Evolutionary conservation across 1,140 invertebrate species (phyloP).

Genomic region (Aphelenchoides avenae): DNA sequence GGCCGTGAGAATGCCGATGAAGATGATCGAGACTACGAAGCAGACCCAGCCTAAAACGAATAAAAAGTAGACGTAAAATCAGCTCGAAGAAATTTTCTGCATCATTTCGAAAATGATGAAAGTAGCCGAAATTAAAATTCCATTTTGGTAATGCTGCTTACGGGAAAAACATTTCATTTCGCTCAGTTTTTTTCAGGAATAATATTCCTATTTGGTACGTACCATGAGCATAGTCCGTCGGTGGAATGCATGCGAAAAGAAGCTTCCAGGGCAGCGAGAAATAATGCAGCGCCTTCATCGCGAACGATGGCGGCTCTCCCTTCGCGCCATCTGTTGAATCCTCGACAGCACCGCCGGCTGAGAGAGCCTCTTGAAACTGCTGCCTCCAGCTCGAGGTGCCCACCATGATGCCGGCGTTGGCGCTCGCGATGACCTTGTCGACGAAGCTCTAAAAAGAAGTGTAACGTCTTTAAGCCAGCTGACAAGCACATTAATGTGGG

Average conservation of each 20-base stretch:
- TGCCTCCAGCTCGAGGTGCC: conserved; percentile 96
- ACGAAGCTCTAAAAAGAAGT: conserved; percentile 78
- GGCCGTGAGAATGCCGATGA: conserved; percentile 87
- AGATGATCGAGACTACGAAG: conserved; percentile 82
- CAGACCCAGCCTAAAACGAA: conserved; percentile 74
- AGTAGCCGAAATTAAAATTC: no score
- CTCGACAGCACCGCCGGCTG: conserved; percentile 11
- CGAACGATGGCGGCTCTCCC: no score
- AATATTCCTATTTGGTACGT: no score
- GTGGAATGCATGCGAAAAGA: conserved; percentile 91
- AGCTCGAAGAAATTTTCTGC: no score
- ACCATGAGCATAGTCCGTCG: conserved; percentile 69
- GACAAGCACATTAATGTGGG: not conserved
- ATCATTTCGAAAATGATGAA: no score
- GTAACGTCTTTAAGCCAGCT: not conserved
- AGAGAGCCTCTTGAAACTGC: conserved; percentile 88
- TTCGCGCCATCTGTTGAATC: conserved; percentile 5
- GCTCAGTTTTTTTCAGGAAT: no score
- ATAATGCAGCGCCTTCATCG: conserved; percentile 70
- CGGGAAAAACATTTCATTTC: no score
- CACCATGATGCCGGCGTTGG: conserved; percentile 83
- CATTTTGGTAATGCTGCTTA: no score
- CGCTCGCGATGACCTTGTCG: conserved; percentile 88
- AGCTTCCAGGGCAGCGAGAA: conserved; percentile 95
- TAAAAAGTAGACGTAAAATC: no score